Base-by-base conservation (phyloP, 2,797 vertebrate species). In the Masticophis lateralis region DNA sequence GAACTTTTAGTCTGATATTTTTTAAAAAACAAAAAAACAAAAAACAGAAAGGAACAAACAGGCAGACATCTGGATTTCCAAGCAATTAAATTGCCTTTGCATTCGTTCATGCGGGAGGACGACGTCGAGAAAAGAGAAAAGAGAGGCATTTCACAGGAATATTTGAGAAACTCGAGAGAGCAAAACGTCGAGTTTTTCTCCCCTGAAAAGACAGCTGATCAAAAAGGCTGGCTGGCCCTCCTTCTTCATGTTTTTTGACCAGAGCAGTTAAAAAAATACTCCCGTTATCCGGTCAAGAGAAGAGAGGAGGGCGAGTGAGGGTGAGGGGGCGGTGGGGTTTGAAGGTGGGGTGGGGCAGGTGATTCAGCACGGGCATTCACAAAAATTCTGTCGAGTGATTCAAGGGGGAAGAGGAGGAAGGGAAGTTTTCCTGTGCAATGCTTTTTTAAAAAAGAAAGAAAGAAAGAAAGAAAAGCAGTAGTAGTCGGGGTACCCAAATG, bases 71-170 rank as follows among this genome's bases (percentile, higher is more conserved):
- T 98, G 98, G 98, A 98, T 98, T 98, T 98, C 98, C 98, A 99
- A 99, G 99, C 99, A 98, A 98, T 98, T 98, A 96, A 60, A 18
- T 98, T 57, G 98, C 98, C 98, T 98, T 98, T 98, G 98, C 99
- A 99, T 99, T 98, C 99, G 99, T 96, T 98, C 99, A 99, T 99
- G 99, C 99, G 99, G 98, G 98, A 98, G 97, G 97, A 98, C 98
- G 97, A 97, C 95, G 94, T 51, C 47, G 47, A 6, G 96, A 92
- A 97, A 96, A 89, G 61, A 63, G 59, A 43, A 7, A 7, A 92
- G 25, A 98, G 98, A 99, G 98, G 99, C 99, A 99, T 99, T 99
- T 99, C 98, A 99, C 99, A 99, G 98, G 98, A 99, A 98, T 97
- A 99, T 98, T 99, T 98, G 96, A 96, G 94, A 96, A 97, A 97